Evolutionary conservation across 2,888 invertebrate species (phyloP), one percentile per base, ranked within the genome.

Genomic region (Phragmatobia fuliginosa): DNA sequence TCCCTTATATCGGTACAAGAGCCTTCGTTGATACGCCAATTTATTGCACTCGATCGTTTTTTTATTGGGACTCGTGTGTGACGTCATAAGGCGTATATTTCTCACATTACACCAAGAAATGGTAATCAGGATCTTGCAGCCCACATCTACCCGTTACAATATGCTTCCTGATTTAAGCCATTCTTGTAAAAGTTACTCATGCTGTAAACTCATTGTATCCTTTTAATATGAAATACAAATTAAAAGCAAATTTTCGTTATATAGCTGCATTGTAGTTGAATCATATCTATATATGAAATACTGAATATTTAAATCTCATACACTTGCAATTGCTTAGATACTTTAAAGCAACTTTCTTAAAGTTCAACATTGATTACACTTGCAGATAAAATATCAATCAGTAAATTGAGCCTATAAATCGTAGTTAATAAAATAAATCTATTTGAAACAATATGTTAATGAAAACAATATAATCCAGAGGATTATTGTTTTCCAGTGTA

Each of bases 11-110:
- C 68, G 66, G 62, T 66, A 68, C 62, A 68, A 72, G 68, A 68
- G 66, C 68, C 61, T 68, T 68, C 71, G 72, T 85, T 87, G 88
- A 90, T 88, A 87, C 87, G 83, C 83, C 81, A 85, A 90, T 90
- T 90, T 90, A 90, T 90, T 78, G 85, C 84, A 74, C 71, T 75
- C 86, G 77, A 72, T 70, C 49, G 41, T 63, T 59, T 80, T 62
- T 80, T 81, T 83, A 78, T 82, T 81, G 74, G 80, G 63, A 72
- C 67, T 73, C 71, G 60, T 45, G 67, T 68, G 62, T 85, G 83
- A 83, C 85, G 78, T 83, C 81, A 80, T 45, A 61, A 61, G 67
- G 65, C 63, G 18, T 65, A 66, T 60, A 62, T 67, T 67, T 36
- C 64, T 62, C 45, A 60, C 31, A 69, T 64, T 67, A 65, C 64